Base-by-base conservation (phyloP, 2,797 vertebrate species). In the Tragelaphus oryx region DNA sequence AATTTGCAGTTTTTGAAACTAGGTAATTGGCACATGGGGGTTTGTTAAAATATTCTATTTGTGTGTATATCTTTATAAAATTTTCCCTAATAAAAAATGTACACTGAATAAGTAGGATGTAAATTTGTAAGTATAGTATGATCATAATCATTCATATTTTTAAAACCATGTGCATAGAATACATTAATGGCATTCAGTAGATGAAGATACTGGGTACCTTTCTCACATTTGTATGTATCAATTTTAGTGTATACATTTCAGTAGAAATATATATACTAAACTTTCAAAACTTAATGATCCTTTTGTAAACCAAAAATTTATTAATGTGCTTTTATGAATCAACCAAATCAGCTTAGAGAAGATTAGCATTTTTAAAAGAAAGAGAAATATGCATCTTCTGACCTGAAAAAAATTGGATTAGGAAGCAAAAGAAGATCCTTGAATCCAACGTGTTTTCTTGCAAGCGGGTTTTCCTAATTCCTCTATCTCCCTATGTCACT, bases 231-330 rank as follows among this genome's bases (percentile, higher is more conserved):
- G 30, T 74, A 55, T 93, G 46, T 16, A 37, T 68, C 65, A 37
- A 37, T 12, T 68, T 68, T 22, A 37, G 65, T 68, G 33, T 68
- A 76, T 46, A 44, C 33, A 46, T 55, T 96, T 84, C 84, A 65
- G 92, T 74, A 79, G 95, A 57, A 79, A 76, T 65, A 57, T 17
- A 48, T 76, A 55, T 48, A 71, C 4, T 65, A 95, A 41, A 18
- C 24, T 91, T 96, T 88, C 54, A 82, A 75, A 96, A 87, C 52
- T 87, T 82, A 62, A 93, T 41, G 20, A 91, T 89, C 81, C 14
- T 89, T 94, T 74, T 94, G n/a, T 88, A 94, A 91, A 89, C 65
- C 84, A 33, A 18, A 54, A 84, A 50, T 60, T 24, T 71, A 88
- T 90, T 79, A n/a, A 76, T 80, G 54, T 83, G 13, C n/a, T 62